These are phyloP conservation scores for Amphimedon queenslandica DNA, from an alignment of 37 sponge, comb jelly and placozoan genomes.

Conservation along the genomic window DNA sequence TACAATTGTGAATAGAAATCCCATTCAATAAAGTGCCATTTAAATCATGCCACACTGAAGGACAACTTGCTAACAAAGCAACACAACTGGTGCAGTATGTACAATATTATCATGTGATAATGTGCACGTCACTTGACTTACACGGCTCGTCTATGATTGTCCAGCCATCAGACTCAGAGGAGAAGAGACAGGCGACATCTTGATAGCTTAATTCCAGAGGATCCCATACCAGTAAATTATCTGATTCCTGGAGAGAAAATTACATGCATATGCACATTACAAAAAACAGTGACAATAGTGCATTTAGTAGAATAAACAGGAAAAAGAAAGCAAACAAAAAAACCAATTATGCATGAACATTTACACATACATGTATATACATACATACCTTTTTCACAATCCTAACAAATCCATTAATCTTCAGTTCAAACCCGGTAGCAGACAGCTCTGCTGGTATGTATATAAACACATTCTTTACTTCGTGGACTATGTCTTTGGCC, in stretches of 20 bases:
- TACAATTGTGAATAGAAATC: not conserved
- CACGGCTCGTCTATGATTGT: constrained; percentile 46
- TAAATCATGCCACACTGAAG: too few relatives aligned
- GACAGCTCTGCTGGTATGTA: constrained; percentile 69
- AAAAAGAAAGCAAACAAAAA: not conserved
- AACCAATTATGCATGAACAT: too few relatives aligned
- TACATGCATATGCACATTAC: not conserved
- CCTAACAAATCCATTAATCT: constrained; percentile 44
- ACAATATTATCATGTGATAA: too few relatives aligned
- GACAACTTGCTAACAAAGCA: too few relatives aligned
- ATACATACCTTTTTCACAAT: constrained; percentile 52
- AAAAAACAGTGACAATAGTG: not conserved
- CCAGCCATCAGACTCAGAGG: constrained; percentile 58
- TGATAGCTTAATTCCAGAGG: constrained; percentile 55
- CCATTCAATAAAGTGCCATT: too few relatives aligned
- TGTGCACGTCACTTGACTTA: too few relatives aligned
- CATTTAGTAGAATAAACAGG: not conserved
- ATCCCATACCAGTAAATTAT: constrained; percentile 45
- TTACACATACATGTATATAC: not conserved
- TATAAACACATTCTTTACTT: constrained; percentile 56
- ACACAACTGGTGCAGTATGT: too few relatives aligned
- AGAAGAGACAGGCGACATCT: constrained; percentile 63
- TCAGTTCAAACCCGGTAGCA: constrained; percentile 66
- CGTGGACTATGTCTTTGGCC: too few relatives aligned
- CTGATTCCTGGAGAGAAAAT: constrained; percentile 13